phyloP scores from a whole-genome alignment of 2,888 invertebrate species.

The Sycophila texana region DNA sequence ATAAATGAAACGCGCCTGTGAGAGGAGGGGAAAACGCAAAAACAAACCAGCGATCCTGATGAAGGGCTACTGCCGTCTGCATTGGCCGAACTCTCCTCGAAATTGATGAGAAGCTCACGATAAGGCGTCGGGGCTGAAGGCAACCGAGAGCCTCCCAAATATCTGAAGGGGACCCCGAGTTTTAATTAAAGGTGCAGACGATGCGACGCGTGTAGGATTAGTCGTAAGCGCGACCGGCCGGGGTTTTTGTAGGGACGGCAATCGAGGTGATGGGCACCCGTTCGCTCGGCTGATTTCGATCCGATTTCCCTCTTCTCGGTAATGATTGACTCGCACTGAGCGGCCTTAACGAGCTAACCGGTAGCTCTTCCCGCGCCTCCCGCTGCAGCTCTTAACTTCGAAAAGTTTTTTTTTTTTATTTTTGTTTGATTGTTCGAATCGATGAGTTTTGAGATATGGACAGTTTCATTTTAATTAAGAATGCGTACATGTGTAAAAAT shows the following conservation, averaged over 20 bases:
- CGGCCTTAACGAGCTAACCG: no score
- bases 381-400: no score
- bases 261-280: no score
- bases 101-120: conserved; percentile 42
- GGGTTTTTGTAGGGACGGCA: background rate
- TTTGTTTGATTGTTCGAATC: no score
- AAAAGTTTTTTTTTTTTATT: no score
- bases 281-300: background rate
- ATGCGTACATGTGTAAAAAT: no score
- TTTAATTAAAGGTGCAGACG: background rate
- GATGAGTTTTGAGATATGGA: no score
- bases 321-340: no score
- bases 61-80: background rate
- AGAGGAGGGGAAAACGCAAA: background rate
- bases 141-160: background rate
- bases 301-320: no score
- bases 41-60: background rate
- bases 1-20: conserved; percentile 28
- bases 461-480: no score
- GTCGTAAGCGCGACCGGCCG: background rate
- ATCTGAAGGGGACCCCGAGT: background rate
- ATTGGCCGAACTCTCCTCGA: conserved; percentile 18
- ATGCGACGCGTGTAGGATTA: background rate
- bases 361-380: no score
- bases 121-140: background rate